phyloP scores from a whole-genome alignment of 2,888 invertebrate genomes.

The Agriotes lineatus region DNA sequence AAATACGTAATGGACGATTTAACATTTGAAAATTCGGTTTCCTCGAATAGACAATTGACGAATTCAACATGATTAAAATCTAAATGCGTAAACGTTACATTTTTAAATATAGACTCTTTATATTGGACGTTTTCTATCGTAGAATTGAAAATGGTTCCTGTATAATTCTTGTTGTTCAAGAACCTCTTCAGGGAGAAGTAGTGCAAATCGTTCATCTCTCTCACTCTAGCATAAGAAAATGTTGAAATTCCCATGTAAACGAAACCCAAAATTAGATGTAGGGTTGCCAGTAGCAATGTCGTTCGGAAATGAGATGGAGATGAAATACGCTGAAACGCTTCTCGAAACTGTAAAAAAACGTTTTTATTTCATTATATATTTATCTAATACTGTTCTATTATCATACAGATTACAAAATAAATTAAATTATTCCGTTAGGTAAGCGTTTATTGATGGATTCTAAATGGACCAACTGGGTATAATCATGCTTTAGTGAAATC shows the following conservation, averaged over 20 bases:
- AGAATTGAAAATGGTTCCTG: slow-evolving; percentile 68
- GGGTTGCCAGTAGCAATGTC: slow-evolving; percentile 73
- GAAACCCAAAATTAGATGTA: slow-evolving; percentile 69
- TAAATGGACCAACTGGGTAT: too few relatives aligned
- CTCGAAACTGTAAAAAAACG: slow-evolving; percentile 74
- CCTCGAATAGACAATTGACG: slow-evolving; percentile 77
- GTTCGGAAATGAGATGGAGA: slow-evolving; percentile 73
- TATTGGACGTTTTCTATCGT: slow-evolving; percentile 77
- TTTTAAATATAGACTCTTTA: slow-evolving; percentile 71
- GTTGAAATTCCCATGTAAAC: slow-evolving; percentile 70
- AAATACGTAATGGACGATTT: slow-evolving; percentile 79
- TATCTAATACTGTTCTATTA: too few relatives aligned
- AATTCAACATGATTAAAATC: slow-evolving; percentile 80
- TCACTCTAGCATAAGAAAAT: slow-evolving; percentile 68
- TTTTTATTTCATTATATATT: too few relatives aligned
- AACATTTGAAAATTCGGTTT: slow-evolving; percentile 78
- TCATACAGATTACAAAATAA: too few relatives aligned
- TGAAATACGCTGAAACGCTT: slow-evolving; percentile 77
- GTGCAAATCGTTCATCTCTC: slow-evolving; percentile 64
- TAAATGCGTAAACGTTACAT: slow-evolving; percentile 77
- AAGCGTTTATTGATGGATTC: too few relatives aligned
- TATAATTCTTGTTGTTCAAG: slow-evolving; percentile 55
- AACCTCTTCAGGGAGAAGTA: slow-evolving; percentile 57
- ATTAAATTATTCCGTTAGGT: too few relatives aligned
- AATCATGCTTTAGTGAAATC: too few relatives aligned